Conservation (phyloP, 2,797 vertebrate genomes). For the Acomys russatus region DNA sequence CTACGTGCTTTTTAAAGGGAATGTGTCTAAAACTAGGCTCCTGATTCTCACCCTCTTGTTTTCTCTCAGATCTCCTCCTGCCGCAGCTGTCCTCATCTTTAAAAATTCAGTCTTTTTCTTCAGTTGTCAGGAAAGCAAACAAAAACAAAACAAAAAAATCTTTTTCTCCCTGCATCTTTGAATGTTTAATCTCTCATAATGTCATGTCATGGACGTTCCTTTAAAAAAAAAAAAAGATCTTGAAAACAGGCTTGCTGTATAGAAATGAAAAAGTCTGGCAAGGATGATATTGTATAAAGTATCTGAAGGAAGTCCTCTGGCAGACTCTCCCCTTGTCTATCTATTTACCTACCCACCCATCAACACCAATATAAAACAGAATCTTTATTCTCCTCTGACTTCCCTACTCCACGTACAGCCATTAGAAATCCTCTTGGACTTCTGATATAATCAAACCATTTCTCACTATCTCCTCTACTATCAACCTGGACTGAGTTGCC, state of each 20-base stretch:
- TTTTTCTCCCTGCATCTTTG: too few relatives aligned
- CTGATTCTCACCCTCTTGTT: background rate
- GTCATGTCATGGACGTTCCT: too few relatives aligned
- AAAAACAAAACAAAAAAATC: background rate
- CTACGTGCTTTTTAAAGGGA: background rate
- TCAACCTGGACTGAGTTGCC: background rate
- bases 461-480: background rate
- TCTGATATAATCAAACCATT: background rate
- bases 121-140: background rate
- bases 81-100: background rate
- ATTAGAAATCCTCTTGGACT: background rate
- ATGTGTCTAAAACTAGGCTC: background rate
- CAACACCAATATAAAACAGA: background rate
- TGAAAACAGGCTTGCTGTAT: too few relatives aligned
- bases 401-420: background rate
- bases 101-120: background rate
- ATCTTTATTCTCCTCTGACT: background rate
- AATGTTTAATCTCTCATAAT: too few relatives aligned
- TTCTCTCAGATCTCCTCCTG: background rate
- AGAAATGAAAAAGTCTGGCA: too few relatives aligned
- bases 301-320: too few relatives aligned
- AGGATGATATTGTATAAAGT: too few relatives aligned
- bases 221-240: too few relatives aligned
- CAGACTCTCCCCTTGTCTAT: too few relatives aligned
- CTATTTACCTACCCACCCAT: too few relatives aligned